Base-by-base conservation (phyloP, 2,113 vertebrate genomes). In the Eurystomus gularis region DNA sequence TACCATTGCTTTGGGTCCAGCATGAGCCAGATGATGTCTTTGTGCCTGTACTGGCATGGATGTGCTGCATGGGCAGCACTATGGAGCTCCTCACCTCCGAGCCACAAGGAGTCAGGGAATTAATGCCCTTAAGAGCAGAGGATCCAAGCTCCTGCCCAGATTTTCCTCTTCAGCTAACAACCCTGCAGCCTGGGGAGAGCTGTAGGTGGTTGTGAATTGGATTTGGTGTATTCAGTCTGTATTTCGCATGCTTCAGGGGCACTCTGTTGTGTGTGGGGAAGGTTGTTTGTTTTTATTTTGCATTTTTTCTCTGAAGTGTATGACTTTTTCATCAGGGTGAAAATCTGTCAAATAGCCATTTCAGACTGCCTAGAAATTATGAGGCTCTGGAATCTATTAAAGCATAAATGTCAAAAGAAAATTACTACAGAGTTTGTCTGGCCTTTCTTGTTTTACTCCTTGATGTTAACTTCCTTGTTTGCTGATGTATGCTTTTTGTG, bases 311-410 rank as follows among this genome's bases (percentile, higher is more conserved):
- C 94, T 91, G 91, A 94, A 93, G 86, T 94, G 65, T 86, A 75
- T 77, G 80, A 80, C 65, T 94, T 94, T 96, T 96, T 96, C 94
- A 90, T 96, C 95, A 65, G 94, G 75, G 94, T 95, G 92, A 93
- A 96, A 97, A 95, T 94, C 93, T 96, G 94, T 96, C 90, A 93
- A 96, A 82, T 82, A 78, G 83, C 83, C 81, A 75, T 95, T 95
- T 98, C 93, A 97, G 81, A 86, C 95, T 96, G 80, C 77, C 88
- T 91, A 97, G 96, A 97, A 97, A 97, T 97, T 88, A 96, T 64
- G 91, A 97, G 88, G 60, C 95, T 98, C 98, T 98, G 98, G 97
- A 98, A 98, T 95, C 96, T 96, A 98, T 98, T 98, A 98, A 96
- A 97, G 81, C 87, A 87, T 92, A 97, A 98, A 98, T 97, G 97